A percentile compares a stretch with the other conserved stretches of the same genome.
These are phyloP conservation scores for Hydropsyche betteni DNA, from an alignment of 2,888 invertebrate genomes.

Conservation along the genomic window DNA sequence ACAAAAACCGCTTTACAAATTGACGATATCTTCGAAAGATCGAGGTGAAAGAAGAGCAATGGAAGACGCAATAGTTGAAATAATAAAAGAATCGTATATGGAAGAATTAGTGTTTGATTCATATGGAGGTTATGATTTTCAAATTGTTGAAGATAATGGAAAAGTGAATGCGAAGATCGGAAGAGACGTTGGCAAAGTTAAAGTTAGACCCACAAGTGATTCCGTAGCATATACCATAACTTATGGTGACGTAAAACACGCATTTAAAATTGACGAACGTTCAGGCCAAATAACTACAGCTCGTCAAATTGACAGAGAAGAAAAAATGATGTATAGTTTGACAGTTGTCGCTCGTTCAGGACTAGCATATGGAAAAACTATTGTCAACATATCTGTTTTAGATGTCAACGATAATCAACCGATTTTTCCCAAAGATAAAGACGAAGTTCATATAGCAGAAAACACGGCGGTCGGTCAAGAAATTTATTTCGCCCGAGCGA, in stretches of 20 bases:
- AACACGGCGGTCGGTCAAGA: conserved; percentile 94
- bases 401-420: conserved; percentile 95
- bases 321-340: conserved; percentile 77
- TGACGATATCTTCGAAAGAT: conserved; percentile 83
- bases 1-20: conserved; percentile 74
- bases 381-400: conserved; percentile 80
- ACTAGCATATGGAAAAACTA: conserved; percentile 78
- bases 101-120: conserved; percentile 80
- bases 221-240: conserved; percentile 78
- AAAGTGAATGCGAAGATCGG: conserved; percentile 69
- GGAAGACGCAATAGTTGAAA: conserved; percentile 82
- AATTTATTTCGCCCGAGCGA: conserved; percentile 86
- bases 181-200: conserved; percentile 81
- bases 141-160: conserved; percentile 82
- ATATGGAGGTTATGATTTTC: conserved; percentile 82
- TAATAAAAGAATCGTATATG: conserved; percentile 76
- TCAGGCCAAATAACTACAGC: conserved; percentile 82
- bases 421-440: conserved; percentile 79
- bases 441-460: conserved; percentile 82
- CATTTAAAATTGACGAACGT: conserved; percentile 82
- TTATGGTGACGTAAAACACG: conserved; percentile 79
- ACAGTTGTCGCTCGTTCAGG: conserved; percentile 82
- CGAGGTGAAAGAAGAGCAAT: conserved; percentile 77
- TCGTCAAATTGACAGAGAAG: conserved; percentile 85
- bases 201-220: conserved; percentile 70